Evolutionary conservation across 1,140 invertebrate species (phyloP).

Genomic region (Pseudomyrmex dendroicus): DNA sequence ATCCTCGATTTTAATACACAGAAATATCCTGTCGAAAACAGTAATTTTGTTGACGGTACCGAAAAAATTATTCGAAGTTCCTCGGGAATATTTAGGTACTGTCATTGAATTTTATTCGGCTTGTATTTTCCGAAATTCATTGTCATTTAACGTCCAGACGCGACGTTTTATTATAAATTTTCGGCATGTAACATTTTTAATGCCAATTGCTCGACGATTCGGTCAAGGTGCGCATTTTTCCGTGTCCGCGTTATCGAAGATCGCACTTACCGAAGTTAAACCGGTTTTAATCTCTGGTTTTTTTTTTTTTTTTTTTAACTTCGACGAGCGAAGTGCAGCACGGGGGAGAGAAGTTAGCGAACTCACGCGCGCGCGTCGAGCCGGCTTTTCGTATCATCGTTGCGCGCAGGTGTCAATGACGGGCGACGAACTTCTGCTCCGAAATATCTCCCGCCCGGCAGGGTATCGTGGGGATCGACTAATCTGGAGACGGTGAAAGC

Average conservation of each 20-base stretch:
- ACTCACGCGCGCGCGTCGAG: constrained; percentile 14
- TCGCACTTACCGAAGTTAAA: constrained; percentile 13
- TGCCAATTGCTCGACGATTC: background rate
- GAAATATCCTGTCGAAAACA: no score
- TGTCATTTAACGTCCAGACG: no score
- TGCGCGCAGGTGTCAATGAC: constrained; percentile 72
- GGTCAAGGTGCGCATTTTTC: background rate
- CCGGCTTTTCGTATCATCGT: constrained; percentile 18
- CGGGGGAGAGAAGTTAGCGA: constrained; percentile 26
- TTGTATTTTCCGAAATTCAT: no score
- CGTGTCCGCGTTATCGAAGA: constrained; percentile 7
- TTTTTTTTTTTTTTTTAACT: constrained; percentile 6
- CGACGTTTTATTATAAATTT: background rate
- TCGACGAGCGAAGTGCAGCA: background rate
- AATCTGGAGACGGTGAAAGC: constrained; percentile 78
- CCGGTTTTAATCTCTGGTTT: constrained; percentile 43
- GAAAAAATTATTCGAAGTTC: no score
- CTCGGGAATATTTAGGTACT: no score
- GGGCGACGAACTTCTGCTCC: constrained; percentile 53
- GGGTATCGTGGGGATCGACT: constrained; percentile 50
- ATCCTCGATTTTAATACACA: background rate
- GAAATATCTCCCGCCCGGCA: constrained; percentile 38
- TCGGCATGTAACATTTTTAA: background rate
- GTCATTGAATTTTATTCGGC: no score
- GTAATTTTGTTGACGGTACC: no score